Evolutionary conservation across 2,113 vertebrate species (phyloP), one percentile per base, ranked within the genome.

Genomic region (Poicephalus meyeri): DNA sequence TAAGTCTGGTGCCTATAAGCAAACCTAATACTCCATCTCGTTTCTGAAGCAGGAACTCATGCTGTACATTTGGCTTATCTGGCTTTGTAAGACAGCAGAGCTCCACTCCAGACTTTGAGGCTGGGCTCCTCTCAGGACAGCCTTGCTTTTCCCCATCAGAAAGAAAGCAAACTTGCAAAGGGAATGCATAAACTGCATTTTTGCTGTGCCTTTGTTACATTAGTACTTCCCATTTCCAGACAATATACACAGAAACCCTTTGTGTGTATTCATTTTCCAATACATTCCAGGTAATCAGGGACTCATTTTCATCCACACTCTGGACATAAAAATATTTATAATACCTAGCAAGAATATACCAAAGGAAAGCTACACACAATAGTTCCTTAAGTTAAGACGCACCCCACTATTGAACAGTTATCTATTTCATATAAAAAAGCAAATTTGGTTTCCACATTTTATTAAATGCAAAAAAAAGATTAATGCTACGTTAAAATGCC

Each of bases 191-290:
- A 80, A 68, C 35, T 87, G n/a, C 9, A 61, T 68, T 93, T 95
- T 39, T 69, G 56, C 33, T 80, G 77, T 58, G 26, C 23, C 14
- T 25, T 61, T 73, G 46, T 25, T 85, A 58, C 16, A 88, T 88
- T 66, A 86, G 47, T 17, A 80, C 72, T 71, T 87, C 80, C 41
- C 42, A 66, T 83, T 97, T 95, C 74, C 74, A 91, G 77, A 37
- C 6, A 73, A 88, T 6, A 41, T 53, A 70, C 16, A 78, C 31
- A 94, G 77, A 96, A 88, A 86, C 49, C n/a, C 60, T 86, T 44
- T 89, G n/a, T 65, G 31, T 79, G 80, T 80, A 84, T 29, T 85
- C 20, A 44, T 86, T 84, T 96, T 97, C 86, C 28, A 90, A 50
- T 71, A 53, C 47, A 90, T 58, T 70, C 44, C 81, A 95, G 72